phyloP scores from a whole-genome alignment of 1,140 invertebrate species.

The Drosophila kurseongensis region DNA sequence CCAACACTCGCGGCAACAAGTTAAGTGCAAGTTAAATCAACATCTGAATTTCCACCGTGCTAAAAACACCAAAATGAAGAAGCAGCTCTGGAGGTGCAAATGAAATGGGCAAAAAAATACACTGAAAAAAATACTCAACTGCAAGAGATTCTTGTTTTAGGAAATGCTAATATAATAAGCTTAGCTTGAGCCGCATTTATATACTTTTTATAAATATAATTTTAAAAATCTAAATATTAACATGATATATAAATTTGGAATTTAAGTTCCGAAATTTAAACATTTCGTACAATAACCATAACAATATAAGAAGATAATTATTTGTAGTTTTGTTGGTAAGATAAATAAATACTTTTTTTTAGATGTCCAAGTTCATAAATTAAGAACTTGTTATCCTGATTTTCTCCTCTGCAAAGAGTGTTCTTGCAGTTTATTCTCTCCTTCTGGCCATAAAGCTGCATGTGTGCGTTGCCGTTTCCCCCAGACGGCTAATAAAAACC shows the following conservation, averaged over 20 bases:
- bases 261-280: no score
- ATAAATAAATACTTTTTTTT: no score
- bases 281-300: no score
- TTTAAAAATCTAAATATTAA: no score
- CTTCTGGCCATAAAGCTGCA: constrained; percentile 14
- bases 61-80: constrained; percentile 38
- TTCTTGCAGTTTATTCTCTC: constrained; percentile 13
- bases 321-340: no score
- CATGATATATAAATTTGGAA: no score
- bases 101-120: constrained; percentile 1
- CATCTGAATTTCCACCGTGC: constrained; percentile 63
- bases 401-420: constrained; percentile 2
- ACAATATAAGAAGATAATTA: no score
- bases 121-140: background rate
- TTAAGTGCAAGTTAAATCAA: constrained; percentile 54
- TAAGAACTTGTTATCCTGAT: no score
- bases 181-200: no score
- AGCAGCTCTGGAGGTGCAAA: constrained; percentile 11
- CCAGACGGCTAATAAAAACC: constrained; percentile 34
- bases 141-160: background rate
- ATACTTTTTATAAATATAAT: no score
- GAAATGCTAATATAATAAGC: no score
- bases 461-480: constrained; percentile 4
- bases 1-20: constrained; percentile 50
- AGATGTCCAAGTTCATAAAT: background rate